Conservation (phyloP, 2,888 invertebrate genomes). For the Neria commutata region DNA sequence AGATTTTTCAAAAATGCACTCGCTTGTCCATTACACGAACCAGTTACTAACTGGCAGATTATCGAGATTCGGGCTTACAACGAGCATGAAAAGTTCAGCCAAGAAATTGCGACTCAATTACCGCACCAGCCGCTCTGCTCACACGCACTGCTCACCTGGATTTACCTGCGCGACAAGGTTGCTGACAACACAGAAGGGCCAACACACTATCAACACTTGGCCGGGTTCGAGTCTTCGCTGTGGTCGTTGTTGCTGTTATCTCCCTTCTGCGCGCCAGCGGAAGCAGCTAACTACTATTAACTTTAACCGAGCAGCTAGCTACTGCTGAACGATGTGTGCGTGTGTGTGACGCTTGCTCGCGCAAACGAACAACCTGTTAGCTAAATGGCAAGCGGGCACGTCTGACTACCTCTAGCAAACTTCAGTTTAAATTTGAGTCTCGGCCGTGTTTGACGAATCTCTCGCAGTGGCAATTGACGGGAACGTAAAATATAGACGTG, state of each 20-base stretch:
- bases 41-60: no score
- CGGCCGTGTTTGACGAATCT: slow-evolving; percentile 39
- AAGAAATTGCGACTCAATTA: no score
- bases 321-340: neutral
- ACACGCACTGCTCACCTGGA: neutral
- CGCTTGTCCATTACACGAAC: no score
- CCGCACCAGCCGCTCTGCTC: no score
- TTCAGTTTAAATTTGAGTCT: slow-evolving; percentile 48
- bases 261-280: neutral
- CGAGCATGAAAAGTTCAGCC: no score
- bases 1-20: no score
- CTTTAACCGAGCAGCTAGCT: neutral
- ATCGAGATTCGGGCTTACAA: no score
- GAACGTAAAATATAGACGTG: neutral
- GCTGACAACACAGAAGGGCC: neutral
- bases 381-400: neutral
- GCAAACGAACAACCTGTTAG: neutral
- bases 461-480: slow-evolving; percentile 10
- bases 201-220: neutral
- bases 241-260: neutral
- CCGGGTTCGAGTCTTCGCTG: neutral
- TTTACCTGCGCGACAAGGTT: neutral
- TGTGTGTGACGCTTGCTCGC: neutral
- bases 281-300: neutral
- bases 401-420: no score